phyloP scores from a whole-genome alignment of 2,888 invertebrate species.

The Itoplectis maculator region DNA sequence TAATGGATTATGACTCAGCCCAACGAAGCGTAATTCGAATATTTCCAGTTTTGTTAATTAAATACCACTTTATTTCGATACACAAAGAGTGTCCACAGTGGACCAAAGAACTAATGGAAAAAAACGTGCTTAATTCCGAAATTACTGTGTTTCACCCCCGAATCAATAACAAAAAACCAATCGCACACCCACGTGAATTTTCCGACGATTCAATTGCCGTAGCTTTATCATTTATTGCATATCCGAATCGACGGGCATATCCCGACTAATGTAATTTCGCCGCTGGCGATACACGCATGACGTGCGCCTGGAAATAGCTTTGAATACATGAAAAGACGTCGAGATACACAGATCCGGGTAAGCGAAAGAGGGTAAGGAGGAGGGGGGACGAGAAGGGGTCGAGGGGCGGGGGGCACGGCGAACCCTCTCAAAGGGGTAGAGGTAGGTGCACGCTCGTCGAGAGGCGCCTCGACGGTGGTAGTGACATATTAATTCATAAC shows the following conservation, averaged over 20 bases:
- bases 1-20: too few species aligned
- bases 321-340: slow-evolving; percentile 60
- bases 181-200: too few species aligned
- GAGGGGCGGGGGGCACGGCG: too few species aligned
- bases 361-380: slow-evolving; percentile 11
- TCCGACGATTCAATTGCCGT: background rate
- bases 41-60: too few species aligned
- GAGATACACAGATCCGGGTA: slow-evolving; percentile 5
- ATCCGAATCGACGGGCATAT: background rate
- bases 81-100: too few species aligned
- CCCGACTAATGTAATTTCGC: slow-evolving; percentile 38
- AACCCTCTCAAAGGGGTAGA: slow-evolving; percentile 50
- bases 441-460: slow-evolving; percentile 13
- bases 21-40: too few species aligned
- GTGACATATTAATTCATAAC: slow-evolving; percentile 68
- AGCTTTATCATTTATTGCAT: background rate
- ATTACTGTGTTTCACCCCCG: too few species aligned
- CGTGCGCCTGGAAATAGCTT: slow-evolving; percentile 31
- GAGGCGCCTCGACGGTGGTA: slow-evolving; percentile 43
- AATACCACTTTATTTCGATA: too few species aligned
- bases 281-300: slow-evolving; percentile 20
- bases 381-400: slow-evolving; percentile 22
- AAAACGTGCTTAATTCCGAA: too few species aligned
- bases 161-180: too few species aligned
- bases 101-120: too few species aligned